Evolutionary conservation across 2,113 vertebrate species (phyloP), one percentile per base, ranked within the genome.

Genomic region (Malurus cyaneus): DNA sequence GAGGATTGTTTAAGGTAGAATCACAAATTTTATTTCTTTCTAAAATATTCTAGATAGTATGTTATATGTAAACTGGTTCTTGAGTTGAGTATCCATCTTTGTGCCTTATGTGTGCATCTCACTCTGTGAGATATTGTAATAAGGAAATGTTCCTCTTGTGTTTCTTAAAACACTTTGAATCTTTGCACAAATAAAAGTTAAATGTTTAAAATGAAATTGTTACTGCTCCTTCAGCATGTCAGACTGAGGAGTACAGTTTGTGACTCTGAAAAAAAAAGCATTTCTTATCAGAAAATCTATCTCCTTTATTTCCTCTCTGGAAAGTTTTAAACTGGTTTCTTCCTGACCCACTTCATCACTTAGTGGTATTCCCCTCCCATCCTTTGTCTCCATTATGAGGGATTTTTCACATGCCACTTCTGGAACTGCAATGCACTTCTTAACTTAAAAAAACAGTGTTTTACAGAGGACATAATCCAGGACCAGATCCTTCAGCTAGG

Each of bases 121-220:
- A 53, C 20, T 56, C 34, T 12, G 5, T 54, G 42, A 80, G 24
- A 57, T 17, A 54, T 50, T 52, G 1, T 49, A 70, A 53, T 18
- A 62, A 41, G 24, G 32, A 57, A 85, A 49, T 1, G 1, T 36
- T 5, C 10, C 13, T 7, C 7, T 24, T 0, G 0, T 14, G 11
- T 67, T 81, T 70, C 61, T 71, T 80, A 54, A 11, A 54, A 13
- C 34, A 50, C 14, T 56, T 42, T 10, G 34, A 81, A 44, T 28
- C 56, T 65, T 52, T 71, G 39, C 28, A 64, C 39, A 85, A 84
- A 50, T 8, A 81, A 41, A 15, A 53, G 14, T 36, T 53, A 23
- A 71, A 42, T 46, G 2, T 67, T 78, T 76, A 39, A 62, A 88
- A 86, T 34, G 0, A 83, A 60, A 49, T 52, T 31, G 5, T 47